Evolutionary conservation across 2,113 vertebrate genomes (phyloP), one percentile per base, ranked within the genome.

Genomic region (Chrysemys picta): DNA sequence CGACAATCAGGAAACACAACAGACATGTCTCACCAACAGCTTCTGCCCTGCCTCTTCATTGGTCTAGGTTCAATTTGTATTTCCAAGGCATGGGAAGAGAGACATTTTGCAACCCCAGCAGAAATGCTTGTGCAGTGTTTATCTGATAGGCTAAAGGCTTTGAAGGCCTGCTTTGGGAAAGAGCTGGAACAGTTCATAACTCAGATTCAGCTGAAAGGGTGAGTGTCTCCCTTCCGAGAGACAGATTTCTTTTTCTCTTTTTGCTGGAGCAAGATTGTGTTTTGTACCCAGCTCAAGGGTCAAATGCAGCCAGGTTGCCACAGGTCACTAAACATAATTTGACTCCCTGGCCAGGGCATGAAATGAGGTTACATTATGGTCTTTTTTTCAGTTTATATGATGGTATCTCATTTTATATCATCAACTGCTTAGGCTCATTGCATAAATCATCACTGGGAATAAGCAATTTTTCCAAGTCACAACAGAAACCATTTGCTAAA

Each of bases 131-230:
- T 65, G 87, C 89, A 95, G 89, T 95, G 92, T 96, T 97, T 96
- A 97, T 97, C 96, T 95, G 92, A 96, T 95, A 94, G 93, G 84
- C 75, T 76, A 90, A 92, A 93, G 91, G 29, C 93, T 96, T 96
- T 96, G 95, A 97, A 95, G 93, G n/a, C 88, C 91, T 88, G 87
- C 89, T 95, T 97, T 94, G 95, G 92, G 95, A 96, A 97, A 91
- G 81, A 85, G 47, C 89, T 89, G 81, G 95, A 85, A 93, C 96
- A 97, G 95, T 95, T 97, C 95, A 97, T 97, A 89, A 96, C 72
- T 97, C 92, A 95, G 92, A 95, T 85, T 65, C 42, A 88, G 82
- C 79, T 59, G 53, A 75, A 95, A 89, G 16, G 10, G 31, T 95
- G 5, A 1, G 22, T 85, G 87, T 78, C 90, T 95, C 65, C 19